A percentile compares a stretch with the other conserved stretches of the same genome.
These are phyloP conservation scores for Drosophila pectinifera DNA, from an alignment of 1,140 invertebrate genomes.

Conservation along the genomic window DNA sequence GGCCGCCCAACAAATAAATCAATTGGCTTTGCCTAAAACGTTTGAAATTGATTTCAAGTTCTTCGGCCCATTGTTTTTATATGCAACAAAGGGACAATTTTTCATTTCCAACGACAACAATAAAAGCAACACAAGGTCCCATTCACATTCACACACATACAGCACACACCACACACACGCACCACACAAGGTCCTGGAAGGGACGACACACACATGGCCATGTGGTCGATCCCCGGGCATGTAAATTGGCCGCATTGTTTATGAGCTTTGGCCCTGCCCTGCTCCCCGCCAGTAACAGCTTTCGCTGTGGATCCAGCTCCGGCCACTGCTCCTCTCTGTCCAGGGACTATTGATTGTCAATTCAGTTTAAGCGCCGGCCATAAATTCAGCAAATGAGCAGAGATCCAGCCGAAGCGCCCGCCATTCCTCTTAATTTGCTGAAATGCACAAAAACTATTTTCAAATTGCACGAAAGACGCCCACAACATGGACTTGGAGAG, in stretches of 20 bases:
- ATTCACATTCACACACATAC: constrained; percentile 40
- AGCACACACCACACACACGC: constrained; percentile 5
- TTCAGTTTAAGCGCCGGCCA: constrained; percentile 77
- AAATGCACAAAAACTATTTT: constrained; percentile 54
- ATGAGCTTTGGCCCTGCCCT: constrained; percentile 50
- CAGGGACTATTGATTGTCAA: constrained; percentile 75
- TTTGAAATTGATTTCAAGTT: constrained; percentile 81
- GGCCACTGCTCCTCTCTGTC: constrained; percentile 7
- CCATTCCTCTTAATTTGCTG: constrained; percentile 64
- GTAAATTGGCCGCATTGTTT: constrained; percentile 81
- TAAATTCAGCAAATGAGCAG: constrained; percentile 75
- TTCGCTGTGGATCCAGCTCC: background rate
- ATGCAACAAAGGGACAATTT: constrained; percentile 82
- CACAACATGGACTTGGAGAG: background rate
- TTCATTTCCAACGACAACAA: constrained; percentile 71
- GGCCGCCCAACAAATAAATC: constrained; percentile 68
- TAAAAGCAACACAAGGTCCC: constrained; percentile 64
- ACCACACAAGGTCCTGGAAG: constrained; percentile 8
- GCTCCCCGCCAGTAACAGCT: constrained; percentile 8
- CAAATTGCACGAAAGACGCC: constrained; percentile 39
- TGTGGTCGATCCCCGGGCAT: constrained; percentile 64
- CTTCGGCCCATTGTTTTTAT: constrained; percentile 81
- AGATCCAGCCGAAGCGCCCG: constrained; percentile 34
- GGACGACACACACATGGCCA: constrained; percentile 25
- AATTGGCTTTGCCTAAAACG: constrained; percentile 82